A percentile compares a stretch with the other conserved stretches of the same genome.
Evolutionary conservation across 2,888 invertebrate genomes (phyloP).

Genomic region (Leptinotarsa peninsularis): DNA sequence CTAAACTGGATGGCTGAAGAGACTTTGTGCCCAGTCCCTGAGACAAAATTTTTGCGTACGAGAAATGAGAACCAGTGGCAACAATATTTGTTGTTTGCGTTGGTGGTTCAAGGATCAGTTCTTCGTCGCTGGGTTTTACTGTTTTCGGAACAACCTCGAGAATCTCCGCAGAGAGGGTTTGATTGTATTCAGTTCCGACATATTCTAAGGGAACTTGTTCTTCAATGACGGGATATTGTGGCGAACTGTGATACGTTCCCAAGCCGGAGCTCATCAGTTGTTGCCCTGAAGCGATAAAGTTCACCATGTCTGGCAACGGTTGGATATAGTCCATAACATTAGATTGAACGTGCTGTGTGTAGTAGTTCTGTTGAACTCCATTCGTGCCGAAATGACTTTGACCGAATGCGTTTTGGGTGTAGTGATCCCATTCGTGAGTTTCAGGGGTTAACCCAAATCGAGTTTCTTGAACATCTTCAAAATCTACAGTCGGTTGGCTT

Average conservation of each 20-base stretch:
- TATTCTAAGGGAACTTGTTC: slow-evolving; percentile 8
- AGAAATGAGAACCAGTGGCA: slow-evolving; percentile 65
- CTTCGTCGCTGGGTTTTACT: slow-evolving; percentile 19
- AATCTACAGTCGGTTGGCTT: background rate
- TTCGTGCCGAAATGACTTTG: slow-evolving; percentile 24
- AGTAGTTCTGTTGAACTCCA: slow-evolving; percentile 44
- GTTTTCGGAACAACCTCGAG: background rate
- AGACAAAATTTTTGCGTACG: slow-evolving; percentile 79
- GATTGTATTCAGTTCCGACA: background rate
- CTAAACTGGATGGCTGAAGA: slow-evolving; percentile 71
- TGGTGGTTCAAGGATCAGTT: slow-evolving; percentile 39
- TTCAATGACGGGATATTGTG: slow-evolving; percentile 32
- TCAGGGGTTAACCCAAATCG: slow-evolving; percentile 39
- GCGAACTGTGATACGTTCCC: slow-evolving; percentile 64
- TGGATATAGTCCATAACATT: slow-evolving; percentile 67
- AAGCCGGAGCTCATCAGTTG: slow-evolving; percentile 67
- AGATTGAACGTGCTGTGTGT: slow-evolving; percentile 47
- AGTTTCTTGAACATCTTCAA: slow-evolving; percentile 13
- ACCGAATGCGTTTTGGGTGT: slow-evolving; percentile 51
- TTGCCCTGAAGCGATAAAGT: slow-evolving; percentile 67
- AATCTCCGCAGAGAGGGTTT: slow-evolving; percentile 5
- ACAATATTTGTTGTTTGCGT: slow-evolving; percentile 36
- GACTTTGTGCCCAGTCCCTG: slow-evolving; percentile 70
- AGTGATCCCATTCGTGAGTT: slow-evolving; percentile 53
- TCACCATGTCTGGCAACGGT: slow-evolving; percentile 68